These are phyloP conservation scores for Lithophane semibrunnea DNA, from an alignment of 2,888 invertebrate genomes.

Conservation along the genomic window DNA sequence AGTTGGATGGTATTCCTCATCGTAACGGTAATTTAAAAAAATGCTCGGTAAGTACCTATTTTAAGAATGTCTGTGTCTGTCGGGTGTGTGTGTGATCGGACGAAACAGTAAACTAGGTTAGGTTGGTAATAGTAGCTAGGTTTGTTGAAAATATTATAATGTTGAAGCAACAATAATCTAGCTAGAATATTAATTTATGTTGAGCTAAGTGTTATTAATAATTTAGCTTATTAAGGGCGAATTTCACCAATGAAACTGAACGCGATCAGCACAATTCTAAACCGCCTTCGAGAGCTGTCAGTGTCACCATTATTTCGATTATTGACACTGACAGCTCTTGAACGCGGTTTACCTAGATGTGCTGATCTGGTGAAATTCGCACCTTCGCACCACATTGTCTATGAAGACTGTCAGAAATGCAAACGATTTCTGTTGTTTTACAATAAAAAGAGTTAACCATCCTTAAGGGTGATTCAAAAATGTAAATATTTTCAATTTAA, in stretches of 20 bases:
- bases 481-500: too few relatives aligned
- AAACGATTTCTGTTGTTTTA: background rate
- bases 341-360: too few relatives aligned
- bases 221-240: background rate
- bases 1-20: background rate
- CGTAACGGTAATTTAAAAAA: background rate
- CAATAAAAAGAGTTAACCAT: background rate
- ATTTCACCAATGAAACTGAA: background rate
- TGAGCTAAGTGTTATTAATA: background rate
- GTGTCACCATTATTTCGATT: background rate
- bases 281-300: background rate
- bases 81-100: background rate
- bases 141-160: slow-evolving; percentile 4
- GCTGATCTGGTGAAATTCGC: background rate
- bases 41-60: too few relatives aligned
- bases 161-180: background rate
- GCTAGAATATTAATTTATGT: background rate
- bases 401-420: too few relatives aligned
- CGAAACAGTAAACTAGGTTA: background rate
- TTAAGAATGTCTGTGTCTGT: too few relatives aligned
- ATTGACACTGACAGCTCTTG: background rate
- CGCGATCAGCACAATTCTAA: background rate
- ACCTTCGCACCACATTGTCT: too few relatives aligned
- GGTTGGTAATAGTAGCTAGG: background rate
- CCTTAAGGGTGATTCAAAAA: background rate